Evolutionary conservation across 2,113 vertebrate genomes (phyloP).

Genomic region (Narcine bancroftii): DNA sequence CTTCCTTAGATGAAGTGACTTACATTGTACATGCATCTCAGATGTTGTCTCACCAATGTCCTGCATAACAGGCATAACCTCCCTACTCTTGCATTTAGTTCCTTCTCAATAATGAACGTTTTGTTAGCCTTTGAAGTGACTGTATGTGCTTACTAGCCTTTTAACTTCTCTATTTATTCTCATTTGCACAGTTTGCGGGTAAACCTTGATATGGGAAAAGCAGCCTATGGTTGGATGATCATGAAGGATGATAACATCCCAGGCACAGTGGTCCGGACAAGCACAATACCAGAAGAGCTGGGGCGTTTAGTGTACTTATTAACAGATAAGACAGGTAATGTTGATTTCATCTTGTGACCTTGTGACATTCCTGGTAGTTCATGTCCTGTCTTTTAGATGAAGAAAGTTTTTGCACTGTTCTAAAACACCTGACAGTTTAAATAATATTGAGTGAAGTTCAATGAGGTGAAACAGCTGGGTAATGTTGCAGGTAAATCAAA

Average conservation of each 20-base stretch:
- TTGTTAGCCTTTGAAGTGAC: background rate
- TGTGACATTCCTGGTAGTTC: constrained; percentile 34
- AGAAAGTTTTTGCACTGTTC: background rate
- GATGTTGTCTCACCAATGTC: too few relatives aligned
- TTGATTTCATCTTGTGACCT: background rate
- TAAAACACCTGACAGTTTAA: background rate
- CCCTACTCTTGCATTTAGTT: background rate
- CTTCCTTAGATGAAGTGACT: too few relatives aligned
- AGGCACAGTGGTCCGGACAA: constrained; percentile 89
- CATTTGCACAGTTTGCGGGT: constrained; percentile 76
- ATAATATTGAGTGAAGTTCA: background rate
- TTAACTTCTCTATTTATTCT: constrained; percentile 34
- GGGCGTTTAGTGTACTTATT: constrained; percentile 88
- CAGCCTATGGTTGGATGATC: constrained; percentile 95
- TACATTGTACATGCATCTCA: too few relatives aligned
- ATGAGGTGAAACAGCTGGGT: background rate
- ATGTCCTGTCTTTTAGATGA: background rate
- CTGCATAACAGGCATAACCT: too few relatives aligned
- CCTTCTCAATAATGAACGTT: background rate
- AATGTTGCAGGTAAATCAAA: background rate
- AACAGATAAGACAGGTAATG: constrained; percentile 90
- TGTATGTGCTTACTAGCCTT: background rate
- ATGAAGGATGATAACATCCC: constrained; percentile 93
- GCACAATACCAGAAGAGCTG: constrained; percentile 95
- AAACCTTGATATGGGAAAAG: constrained; percentile 97